Percentiles rank a stretch among this genome's conserved stretches.
phyloP scores from a whole-genome alignment of 2,797 vertebrate species.

The Sebastes aleutianus region DNA sequence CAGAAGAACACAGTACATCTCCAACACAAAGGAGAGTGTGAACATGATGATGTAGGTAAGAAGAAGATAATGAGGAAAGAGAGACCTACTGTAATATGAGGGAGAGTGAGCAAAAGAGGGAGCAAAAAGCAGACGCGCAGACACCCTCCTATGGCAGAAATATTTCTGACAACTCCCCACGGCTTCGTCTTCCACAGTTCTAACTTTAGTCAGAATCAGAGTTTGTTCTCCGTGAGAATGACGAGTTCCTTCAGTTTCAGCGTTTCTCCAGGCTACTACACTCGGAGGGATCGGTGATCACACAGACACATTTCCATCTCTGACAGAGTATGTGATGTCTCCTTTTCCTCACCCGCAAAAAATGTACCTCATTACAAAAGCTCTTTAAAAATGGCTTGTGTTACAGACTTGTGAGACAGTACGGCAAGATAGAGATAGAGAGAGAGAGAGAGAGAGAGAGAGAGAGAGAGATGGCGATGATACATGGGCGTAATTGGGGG shows the following conservation, averaged over 20 bases:
- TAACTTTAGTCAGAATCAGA: slow-evolving; percentile 39
- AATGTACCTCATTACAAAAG: slow-evolving; percentile 39
- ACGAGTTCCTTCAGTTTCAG: slow-evolving; percentile 51
- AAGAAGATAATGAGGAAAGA: slow-evolving; percentile 2
- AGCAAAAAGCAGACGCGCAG: slow-evolving; percentile 12
- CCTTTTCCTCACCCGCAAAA: slow-evolving; percentile 27
- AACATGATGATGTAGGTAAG: neutral
- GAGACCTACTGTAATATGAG: neutral
- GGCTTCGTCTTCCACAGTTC: slow-evolving; percentile 41
- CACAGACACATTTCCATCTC: slow-evolving; percentile 57
- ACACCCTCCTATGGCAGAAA: slow-evolving; percentile 14
- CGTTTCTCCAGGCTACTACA: slow-evolving; percentile 53
- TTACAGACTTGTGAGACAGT: slow-evolving; percentile 1
- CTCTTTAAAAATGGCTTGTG: slow-evolving; percentile 22
- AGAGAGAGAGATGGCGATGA: neutral
- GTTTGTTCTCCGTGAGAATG: slow-evolving; percentile 36
- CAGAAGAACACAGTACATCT: neutral
- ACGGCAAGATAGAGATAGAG: neutral
- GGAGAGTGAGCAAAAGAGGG: neutral
- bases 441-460: neutral
- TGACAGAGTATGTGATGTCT: slow-evolving; percentile 41
- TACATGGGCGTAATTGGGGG: neutral
- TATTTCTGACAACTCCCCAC: slow-evolving; percentile 51
- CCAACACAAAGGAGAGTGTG: neutral
- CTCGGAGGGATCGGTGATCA: slow-evolving; percentile 56